Evolutionary conservation across 2,888 invertebrate genomes (phyloP).

Genomic region (Coelinius sp.): DNA sequence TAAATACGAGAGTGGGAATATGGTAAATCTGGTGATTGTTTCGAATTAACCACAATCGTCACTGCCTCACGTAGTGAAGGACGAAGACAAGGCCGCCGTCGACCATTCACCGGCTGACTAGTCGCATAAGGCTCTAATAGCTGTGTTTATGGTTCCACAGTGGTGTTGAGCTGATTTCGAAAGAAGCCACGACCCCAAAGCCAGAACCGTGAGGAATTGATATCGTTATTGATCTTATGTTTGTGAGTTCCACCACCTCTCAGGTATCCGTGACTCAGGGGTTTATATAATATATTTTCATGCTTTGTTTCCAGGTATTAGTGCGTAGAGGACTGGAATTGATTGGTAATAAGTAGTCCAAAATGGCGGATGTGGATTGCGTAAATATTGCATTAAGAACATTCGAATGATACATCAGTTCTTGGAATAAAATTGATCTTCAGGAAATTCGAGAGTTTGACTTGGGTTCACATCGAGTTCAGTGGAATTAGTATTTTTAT

Average conservation of each 20-base stretch:
- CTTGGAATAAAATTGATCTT: no score
- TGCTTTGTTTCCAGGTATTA: neutral
- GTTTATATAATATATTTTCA: neutral
- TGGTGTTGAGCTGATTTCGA: constrained; percentile 39
- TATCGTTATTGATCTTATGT: constrained; percentile 30
- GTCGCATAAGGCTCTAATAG: constrained; percentile 42
- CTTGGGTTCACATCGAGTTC: no score
- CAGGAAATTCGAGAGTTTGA: no score
- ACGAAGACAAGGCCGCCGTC: constrained; percentile 53
- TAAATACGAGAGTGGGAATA: constrained; percentile 7
- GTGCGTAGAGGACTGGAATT: constrained; percentile 36
- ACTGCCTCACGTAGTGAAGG: constrained; percentile 46
- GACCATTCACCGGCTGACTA: constrained; percentile 52
- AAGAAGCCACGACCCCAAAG: constrained; percentile 37
- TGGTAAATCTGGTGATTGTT: constrained; percentile 37
- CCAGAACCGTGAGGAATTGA: neutral
- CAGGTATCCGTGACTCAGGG: neutral
- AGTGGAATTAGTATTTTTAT: no score
- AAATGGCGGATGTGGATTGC: constrained; percentile 29
- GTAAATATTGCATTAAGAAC: constrained; percentile 22
- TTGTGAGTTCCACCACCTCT: constrained; percentile 18
- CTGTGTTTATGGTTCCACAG: constrained; percentile 36
- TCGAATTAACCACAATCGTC: constrained; percentile 37
- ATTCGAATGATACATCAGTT: constrained; percentile 20
- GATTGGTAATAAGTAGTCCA: constrained; percentile 39